Evolutionary conservation across 2,113 vertebrate genomes (phyloP), one percentile per base, ranked within the genome.

Genomic region (Delphinus delphis): DNA sequence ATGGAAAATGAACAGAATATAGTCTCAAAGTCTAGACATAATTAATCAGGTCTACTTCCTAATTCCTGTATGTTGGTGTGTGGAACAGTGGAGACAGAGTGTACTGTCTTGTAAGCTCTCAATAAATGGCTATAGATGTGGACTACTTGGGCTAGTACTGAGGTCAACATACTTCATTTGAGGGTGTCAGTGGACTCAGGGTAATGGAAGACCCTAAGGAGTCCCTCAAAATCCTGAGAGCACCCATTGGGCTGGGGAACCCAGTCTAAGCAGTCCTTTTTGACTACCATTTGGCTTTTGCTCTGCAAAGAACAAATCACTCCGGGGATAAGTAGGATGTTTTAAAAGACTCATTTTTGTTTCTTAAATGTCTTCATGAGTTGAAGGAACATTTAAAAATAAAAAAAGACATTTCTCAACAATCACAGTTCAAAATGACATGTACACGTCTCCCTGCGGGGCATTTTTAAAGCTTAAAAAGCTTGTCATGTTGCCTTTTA

Each of bases 321-420:
- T 89, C 90, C 23, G 9, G 87, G 88, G 79, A 95, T 94, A 97
- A 98, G 79, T 17, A 50, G 14, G 47, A 81, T 94, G 80, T 87
- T 96, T 97, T 73, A 90, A 86, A 95, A 95, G 79, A n/a, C 89
- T 83, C 53, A 36, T 92, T 96, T 67, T 94, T 90, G 14, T 95
- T 91, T 94, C 88, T 97, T 65, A 95, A 97, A 84, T 73, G 87
- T 92, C 92, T 96, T 88, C 25, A 0, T 36, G 71, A 93, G 55
- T 81, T 90, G 65, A 97, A 96, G 84, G 86, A 97, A 85, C 74
- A 86, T 96, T 97, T 97, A 85, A 96, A 98, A 97, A 96, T 97
- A 97, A 97, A 97, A 97, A 70, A 83, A 95, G 96, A 96, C 93
- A 90, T 97, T 98, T 97, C 90, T 94, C 95, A 97, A 96, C 20